Evolutionary conservation across 1,140 invertebrate genomes (phyloP).

Genomic region (Leptinotarsa lineolata): DNA sequence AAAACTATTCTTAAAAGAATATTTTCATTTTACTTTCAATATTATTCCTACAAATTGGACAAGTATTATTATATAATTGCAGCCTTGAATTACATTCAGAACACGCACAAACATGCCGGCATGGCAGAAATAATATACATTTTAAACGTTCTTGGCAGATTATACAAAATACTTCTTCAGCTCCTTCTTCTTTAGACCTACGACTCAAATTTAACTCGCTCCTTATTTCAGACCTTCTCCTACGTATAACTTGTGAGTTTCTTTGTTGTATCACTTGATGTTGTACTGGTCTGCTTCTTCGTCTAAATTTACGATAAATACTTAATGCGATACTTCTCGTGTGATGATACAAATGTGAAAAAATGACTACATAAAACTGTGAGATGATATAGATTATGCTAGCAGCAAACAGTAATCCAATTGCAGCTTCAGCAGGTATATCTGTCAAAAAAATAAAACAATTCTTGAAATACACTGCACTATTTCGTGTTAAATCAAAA

Average conservation of each 20-base stretch:
- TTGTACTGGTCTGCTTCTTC: neutral
- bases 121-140: constrained; percentile 42
- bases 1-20: constrained; percentile 31
- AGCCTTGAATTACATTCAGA: constrained; percentile 36
- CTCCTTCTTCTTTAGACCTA: constrained; percentile 11
- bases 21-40: constrained; percentile 41
- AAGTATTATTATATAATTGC: constrained; percentile 36
- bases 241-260: neutral
- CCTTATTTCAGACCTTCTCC: constrained; percentile 17
- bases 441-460: constrained; percentile 37
- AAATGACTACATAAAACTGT: constrained; percentile 36
- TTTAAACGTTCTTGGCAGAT: constrained; percentile 41
- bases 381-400: constrained; percentile 37
- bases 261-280: constrained; percentile 2
- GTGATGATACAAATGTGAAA: constrained; percentile 24
- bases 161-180: constrained; percentile 38
- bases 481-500: constrained; percentile 21
- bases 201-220: neutral
- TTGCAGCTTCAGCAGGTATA: constrained; percentile 39
- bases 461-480: constrained; percentile 12
- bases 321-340: neutral
- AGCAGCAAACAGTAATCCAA: constrained; percentile 33
- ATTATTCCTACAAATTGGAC: constrained; percentile 43
- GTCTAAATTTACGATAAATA: neutral
- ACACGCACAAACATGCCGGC: constrained; percentile 43